Percentiles rank a stretch among this genome's conserved stretches.
Conservation (phyloP, 2,888 invertebrate species). For the Acleris holmiana region DNA sequence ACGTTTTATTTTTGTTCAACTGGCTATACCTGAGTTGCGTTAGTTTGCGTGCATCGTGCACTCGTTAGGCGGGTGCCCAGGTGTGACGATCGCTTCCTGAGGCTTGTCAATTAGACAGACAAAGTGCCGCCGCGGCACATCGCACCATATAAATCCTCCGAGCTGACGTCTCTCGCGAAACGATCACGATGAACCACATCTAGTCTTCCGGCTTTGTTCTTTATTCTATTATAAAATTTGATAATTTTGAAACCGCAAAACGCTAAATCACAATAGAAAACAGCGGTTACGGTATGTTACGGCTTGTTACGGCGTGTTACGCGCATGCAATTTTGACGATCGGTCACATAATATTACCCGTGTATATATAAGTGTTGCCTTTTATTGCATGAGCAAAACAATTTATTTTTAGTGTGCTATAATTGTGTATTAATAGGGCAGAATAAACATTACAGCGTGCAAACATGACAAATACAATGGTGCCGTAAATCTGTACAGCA, state of each 20-base stretch:
- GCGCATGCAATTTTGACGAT: conserved; percentile 30
- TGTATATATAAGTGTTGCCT: conserved; percentile 8
- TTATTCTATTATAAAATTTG: conserved; percentile 28
- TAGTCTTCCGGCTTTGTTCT: conserved; percentile 45
- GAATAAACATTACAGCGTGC: conserved; percentile 40
- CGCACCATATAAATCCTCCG: conserved; percentile 66
- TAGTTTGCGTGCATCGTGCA: conserved; percentile 44
- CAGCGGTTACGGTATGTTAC: conserved; percentile 24
- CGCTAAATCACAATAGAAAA: conserved; percentile 28
- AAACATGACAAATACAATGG: conserved; percentile 42
- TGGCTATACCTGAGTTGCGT: conserved; percentile 38
- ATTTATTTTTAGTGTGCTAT: conserved; percentile 7
- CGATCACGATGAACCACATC: conserved; percentile 54
- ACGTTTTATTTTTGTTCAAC: background rate
- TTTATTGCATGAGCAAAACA: conserved; percentile 16
- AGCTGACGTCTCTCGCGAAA: conserved; percentile 51
- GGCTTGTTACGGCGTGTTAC: conserved; percentile 26
- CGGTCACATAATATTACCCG: conserved; percentile 26
- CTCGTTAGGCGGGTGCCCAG: conserved; percentile 54
- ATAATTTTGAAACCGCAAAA: conserved; percentile 26
- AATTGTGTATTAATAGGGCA: conserved; percentile 12
- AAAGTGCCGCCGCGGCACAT: conserved; percentile 61
- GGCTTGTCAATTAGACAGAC: conserved; percentile 75
- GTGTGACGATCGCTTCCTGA: conserved; percentile 61
- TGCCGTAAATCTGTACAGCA: conserved; percentile 24